Evolutionary conservation across 2,888 invertebrate genomes (phyloP), one percentile per base, ranked within the genome.

Genomic region (Acanthoscelides obtectus): DNA sequence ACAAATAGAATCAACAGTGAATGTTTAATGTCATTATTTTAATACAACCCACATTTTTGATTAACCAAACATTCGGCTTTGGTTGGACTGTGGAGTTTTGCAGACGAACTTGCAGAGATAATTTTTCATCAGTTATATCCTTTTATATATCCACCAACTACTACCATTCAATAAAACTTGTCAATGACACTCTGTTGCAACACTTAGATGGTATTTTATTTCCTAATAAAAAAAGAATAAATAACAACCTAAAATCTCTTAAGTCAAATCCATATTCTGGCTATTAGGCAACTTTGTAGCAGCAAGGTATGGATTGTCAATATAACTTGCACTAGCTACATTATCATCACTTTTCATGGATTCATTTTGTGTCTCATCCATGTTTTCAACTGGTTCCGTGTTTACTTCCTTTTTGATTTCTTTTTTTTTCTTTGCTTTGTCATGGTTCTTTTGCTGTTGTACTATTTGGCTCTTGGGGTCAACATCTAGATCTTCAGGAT

Each of bases 401-500:
- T 70, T 82, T 69, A 69, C 67, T 64, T 74, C 75, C 2, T 70
- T 75, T 70, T 76, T 79, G 64, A 72, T 75, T 22, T 75, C 81
- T 22, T 64, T 64, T 20, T 66, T 1, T 72, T 86, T 82, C 69
- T 80, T 79, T 6, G 78, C 77, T 66, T 79, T 77, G 72, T 82
- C 80, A 21, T 80, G 80, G 63, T 81, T 80, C 73, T 83, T 82
- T 27, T 81, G 78, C 74, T 83, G 82, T 65, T 83, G 81, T 75
- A 79, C 86, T 82, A 78, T 83, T 78, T 82, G 86, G 77, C 81
- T 81, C 84, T 90, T 89, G 77, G 91, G 91, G 83, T 92, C 92
- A 80, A 92, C 92, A 81, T 93, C 92, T 73, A 93, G 85, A 81
- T 95, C 94, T 82, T 96, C 96, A 81, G 94, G 93, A 82, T 97